A percentile compares a stretch with the other conserved stretches of the same genome.
Evolutionary conservation across 2,888 invertebrate genomes (phyloP).

Genomic region (Eristalis tenax): DNA sequence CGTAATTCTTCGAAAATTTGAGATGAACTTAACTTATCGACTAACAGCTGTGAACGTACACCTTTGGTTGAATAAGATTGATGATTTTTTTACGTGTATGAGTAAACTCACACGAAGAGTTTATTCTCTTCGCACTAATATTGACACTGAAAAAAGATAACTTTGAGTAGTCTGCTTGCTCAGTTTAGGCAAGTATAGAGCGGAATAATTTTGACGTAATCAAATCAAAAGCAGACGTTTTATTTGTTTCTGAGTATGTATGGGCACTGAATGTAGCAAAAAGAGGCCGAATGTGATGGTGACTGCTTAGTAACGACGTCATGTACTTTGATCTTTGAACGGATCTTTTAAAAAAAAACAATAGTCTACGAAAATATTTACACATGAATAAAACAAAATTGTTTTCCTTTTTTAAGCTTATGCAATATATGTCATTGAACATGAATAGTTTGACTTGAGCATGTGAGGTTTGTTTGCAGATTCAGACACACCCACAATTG

Average conservation of each 20-base stretch:
- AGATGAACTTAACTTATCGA: too few species aligned
- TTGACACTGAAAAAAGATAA: neutral
- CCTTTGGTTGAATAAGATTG: too few species aligned
- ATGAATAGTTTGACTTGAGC: neutral
- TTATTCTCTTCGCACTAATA: neutral
- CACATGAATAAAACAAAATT: neutral
- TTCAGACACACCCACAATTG: conserved; percentile 3
- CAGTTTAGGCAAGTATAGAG: neutral
- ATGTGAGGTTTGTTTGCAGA: neutral
- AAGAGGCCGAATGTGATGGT: neutral
- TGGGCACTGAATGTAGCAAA: neutral
- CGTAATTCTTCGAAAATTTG: too few species aligned
- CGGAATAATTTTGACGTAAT: neutral
- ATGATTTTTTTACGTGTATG: too few species aligned
- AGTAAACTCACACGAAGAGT: neutral
- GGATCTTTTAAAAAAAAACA: neutral
- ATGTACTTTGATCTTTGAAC: neutral
- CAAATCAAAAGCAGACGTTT: neutral
- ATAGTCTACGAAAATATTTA: neutral
- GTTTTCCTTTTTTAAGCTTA: neutral
- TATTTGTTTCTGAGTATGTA: neutral
- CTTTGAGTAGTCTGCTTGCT: neutral
- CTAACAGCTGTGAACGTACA: too few species aligned
- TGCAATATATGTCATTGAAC: neutral
- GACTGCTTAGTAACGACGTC: neutral